These are phyloP conservation scores for Platichthys stellatus DNA, from an alignment of 2,113 vertebrate species.

Conservation along the genomic window DNA sequence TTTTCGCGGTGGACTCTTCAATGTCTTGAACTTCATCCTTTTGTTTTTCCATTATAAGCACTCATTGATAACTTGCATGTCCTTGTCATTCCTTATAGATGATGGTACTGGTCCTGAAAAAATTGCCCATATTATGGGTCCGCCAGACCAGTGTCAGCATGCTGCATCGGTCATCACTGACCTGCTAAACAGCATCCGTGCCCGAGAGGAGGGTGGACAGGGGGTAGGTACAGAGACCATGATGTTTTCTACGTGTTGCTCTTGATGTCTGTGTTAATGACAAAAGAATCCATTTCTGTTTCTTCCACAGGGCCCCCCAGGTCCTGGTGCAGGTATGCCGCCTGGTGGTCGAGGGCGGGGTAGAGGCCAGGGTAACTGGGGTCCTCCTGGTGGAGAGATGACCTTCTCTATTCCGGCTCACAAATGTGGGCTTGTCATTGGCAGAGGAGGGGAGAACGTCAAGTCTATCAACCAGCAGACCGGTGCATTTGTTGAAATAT, in stretches of 20 bases:
- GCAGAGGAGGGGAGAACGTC: constrained; percentile 91
- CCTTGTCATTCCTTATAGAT: constrained; percentile 75
- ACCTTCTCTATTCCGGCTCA: constrained; percentile 94
- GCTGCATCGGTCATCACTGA: constrained; percentile 93
- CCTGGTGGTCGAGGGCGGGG: constrained; percentile 88
- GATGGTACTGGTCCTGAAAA: constrained; percentile 91
- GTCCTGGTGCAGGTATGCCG: constrained; percentile 87
- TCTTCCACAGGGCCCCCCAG: constrained; percentile 83
- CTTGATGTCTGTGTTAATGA: neutral
- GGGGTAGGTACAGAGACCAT: constrained; percentile 62
- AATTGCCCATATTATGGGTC: constrained; percentile 93
- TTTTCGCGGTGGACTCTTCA: neutral
- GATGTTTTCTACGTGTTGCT: neutral
- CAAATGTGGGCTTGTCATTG: constrained; percentile 94
- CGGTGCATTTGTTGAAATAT: constrained; percentile 93
- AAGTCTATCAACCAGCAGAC: constrained; percentile 96
- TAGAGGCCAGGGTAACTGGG: constrained; percentile 89
- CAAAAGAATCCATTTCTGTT: neutral
- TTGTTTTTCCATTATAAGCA: neutral
- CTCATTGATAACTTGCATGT: neutral
- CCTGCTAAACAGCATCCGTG: constrained; percentile 91
- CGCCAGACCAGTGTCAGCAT: constrained; percentile 91
- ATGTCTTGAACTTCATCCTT: neutral
- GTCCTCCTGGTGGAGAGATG: constrained; percentile 91
- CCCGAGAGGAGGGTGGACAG: constrained; percentile 77